Evolutionary conservation across 2,888 invertebrate genomes (phyloP).

Genomic region (Automeris io): DNA sequence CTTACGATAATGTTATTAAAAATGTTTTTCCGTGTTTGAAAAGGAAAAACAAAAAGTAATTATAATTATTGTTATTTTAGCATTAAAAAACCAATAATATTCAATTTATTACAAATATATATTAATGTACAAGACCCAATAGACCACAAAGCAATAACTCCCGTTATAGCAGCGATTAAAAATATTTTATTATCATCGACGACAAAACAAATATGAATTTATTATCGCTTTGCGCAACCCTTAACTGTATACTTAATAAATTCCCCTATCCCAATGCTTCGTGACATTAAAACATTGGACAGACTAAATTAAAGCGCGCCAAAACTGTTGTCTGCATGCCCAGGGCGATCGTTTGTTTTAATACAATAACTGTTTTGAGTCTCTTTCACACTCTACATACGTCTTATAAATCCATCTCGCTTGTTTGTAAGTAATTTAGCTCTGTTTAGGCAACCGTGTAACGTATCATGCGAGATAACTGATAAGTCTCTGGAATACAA

Average conservation of each 20-base stretch:
- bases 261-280: constrained; percentile 37
- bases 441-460: constrained; percentile 63
- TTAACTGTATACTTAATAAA: constrained; percentile 72
- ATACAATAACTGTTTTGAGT: constrained; percentile 66
- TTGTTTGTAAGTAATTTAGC: constrained; percentile 50
- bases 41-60: too few relatives aligned
- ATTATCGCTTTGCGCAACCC: constrained; percentile 66
- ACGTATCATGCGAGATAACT: constrained; percentile 34
- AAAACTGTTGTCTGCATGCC: constrained; percentile 71
- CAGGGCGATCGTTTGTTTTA: constrained; percentile 76
- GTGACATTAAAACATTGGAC: constrained; percentile 72
- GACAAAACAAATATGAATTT: constrained; percentile 51
- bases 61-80: too few relatives aligned
- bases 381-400: constrained; percentile 55
- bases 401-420: constrained; percentile 32
- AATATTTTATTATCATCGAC: not conserved
- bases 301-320: constrained; percentile 75
- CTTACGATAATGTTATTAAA: too few relatives aligned
- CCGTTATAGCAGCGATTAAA: not conserved
- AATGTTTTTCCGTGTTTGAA: too few relatives aligned
- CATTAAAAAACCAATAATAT: too few relatives aligned
- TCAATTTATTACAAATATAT: too few relatives aligned
- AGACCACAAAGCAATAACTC: too few relatives aligned
- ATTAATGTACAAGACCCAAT: too few relatives aligned
- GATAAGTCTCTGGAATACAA: constrained; percentile 1